Evolutionary conservation across 2,113 vertebrate species (phyloP), one percentile per base, ranked within the genome.

Genomic region (Equus quagga): DNA sequence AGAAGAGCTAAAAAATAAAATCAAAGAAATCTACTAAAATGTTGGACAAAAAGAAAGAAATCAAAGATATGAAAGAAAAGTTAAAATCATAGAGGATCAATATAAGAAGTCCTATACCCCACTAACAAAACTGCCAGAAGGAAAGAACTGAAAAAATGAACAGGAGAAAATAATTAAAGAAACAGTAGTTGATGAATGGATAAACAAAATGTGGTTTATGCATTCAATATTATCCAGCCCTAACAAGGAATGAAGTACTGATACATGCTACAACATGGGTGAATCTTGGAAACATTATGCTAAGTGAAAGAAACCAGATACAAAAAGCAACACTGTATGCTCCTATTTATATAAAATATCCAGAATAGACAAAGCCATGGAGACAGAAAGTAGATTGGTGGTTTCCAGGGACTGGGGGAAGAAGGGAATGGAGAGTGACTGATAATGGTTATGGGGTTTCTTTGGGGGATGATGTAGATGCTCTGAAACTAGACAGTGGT

Each of bases 21-120:
- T 88, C 28, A 85, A 93, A 14, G 9, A 92, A 81, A 94, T 89
- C 64, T 91, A 75, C 15, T 75, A 84, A 97, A 92, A 95, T 70
- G 5, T 58, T 86, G 9, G 84, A 49, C 36, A 92, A 92, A 67
- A 79, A 69, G 21, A 79, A 88, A 91, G n/a, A 94, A 86, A 73
- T 75, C 0, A 95, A 96, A 94, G 36, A 62, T 31, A 36, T 11
- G 2, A 64, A 92, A 56, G 4, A 44, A 72, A 82, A 85, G 5
- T 89, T 84, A 88, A 93, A 92, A 86, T 51, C 7, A 79, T 11
- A 93, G 44, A 90, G 49, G 41, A 86, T 67, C 6, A 28, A 58
- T 56, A 21, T 31, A 65, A 76, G 23, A 98, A 85, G 56, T 67
- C 15, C 5, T 89, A 69, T 9, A 88, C 36, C 6, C 23, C 26